Percentiles rank a stretch among this genome's conserved stretches.
These are phyloP conservation scores for Phrynocephalus guinanensis DNA, from an alignment of 2,797 vertebrate genomes.

Conservation along the genomic window DNA sequence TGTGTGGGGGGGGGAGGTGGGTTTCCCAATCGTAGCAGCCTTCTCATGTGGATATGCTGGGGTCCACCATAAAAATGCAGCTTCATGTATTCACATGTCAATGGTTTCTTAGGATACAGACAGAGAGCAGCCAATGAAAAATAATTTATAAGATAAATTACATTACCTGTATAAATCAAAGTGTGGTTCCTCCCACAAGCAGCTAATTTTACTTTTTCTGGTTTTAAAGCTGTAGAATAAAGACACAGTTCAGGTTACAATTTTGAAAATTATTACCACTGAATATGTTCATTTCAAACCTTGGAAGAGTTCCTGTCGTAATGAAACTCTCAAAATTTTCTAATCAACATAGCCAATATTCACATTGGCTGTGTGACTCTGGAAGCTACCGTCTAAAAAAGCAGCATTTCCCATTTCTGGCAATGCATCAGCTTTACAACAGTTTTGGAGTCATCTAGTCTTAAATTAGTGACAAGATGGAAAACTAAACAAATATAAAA, in stretches of 20 bases:
- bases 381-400: no score
- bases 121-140: not conserved
- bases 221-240: constrained; percentile 87
- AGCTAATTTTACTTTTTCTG: constrained; percentile 87
- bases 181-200: constrained; percentile 96
- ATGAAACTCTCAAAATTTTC: no score
- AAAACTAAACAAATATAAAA: not conserved
- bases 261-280: not conserved
- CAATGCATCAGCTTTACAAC: not conserved
- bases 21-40: not conserved
- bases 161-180: constrained; percentile 89
- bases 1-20: no score
- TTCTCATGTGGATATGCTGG: not conserved
- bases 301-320: no score
- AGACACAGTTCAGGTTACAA: constrained; percentile 27
- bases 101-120: not conserved
- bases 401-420: no score
- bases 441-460: not conserved
- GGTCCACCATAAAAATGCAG: not conserved
- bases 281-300: not conserved
- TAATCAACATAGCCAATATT: no score
- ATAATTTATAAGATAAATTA: constrained; percentile 34
- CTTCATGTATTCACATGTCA: not conserved
- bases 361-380: no score
- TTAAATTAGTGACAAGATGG: not conserved